These are phyloP conservation scores for Oeneis ivallda DNA, from an alignment of 2,888 invertebrate genomes.

Conservation along the genomic window DNA sequence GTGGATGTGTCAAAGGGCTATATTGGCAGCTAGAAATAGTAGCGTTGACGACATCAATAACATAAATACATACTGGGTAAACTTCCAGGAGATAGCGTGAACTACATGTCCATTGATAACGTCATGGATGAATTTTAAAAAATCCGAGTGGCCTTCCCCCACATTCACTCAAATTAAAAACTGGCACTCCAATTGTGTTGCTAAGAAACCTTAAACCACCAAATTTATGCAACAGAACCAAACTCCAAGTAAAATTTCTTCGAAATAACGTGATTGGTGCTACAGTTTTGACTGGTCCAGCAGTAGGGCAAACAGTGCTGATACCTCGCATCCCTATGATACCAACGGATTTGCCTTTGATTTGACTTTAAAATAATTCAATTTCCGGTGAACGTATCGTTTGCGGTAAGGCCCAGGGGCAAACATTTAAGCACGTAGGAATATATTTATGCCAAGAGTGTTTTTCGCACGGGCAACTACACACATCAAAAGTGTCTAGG, in stretches of 20 bases:
- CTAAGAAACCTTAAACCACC: slow-evolving; percentile 35
- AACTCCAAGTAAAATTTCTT: slow-evolving; percentile 35
- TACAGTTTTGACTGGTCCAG: slow-evolving; percentile 38
- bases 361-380: slow-evolving; percentile 41
- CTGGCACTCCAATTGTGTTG: slow-evolving; percentile 35
- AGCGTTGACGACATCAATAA: slow-evolving; percentile 39
- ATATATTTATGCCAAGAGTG: slow-evolving; percentile 36
- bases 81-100: slow-evolving; percentile 39
- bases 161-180: slow-evolving; percentile 36
- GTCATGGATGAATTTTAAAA: slow-evolving; percentile 38
- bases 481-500: no score
- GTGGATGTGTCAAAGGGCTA: slow-evolving; percentile 40
- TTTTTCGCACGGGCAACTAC: slow-evolving; percentile 10
- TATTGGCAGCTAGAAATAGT: slow-evolving; percentile 42
- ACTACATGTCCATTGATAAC: slow-evolving; percentile 41
- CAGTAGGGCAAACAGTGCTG: slow-evolving; percentile 17
- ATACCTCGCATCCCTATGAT: slow-evolving; percentile 41
- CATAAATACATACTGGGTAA: slow-evolving; percentile 36
- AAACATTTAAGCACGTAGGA: slow-evolving; percentile 34
- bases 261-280: slow-evolving; percentile 33
- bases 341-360: slow-evolving; percentile 37
- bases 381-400: slow-evolving; percentile 40
- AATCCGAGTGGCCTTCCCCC: slow-evolving; percentile 33
- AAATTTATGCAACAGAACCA: slow-evolving; percentile 35
- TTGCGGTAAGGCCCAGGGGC: slow-evolving; percentile 42